Evolutionary conservation across 2,888 invertebrate genomes (phyloP).

Genomic region (Cheilosia vulpina): DNA sequence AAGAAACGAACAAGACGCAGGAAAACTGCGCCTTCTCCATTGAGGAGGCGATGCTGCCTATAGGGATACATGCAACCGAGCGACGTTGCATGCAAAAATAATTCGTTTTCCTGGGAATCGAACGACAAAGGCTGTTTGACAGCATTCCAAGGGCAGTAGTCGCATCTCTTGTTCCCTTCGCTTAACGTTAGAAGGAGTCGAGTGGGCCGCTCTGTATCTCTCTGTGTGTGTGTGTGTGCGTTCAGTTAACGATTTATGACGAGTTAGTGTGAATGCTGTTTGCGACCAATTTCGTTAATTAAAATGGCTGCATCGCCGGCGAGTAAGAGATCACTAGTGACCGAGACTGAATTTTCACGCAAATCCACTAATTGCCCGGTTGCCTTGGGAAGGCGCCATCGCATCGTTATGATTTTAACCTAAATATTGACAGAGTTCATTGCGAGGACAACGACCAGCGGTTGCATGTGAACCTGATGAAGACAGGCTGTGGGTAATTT

Average conservation of each 20-base stretch:
- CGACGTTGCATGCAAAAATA: constrained; percentile 63
- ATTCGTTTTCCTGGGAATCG: constrained; percentile 72
- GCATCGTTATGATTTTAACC: constrained; percentile 66
- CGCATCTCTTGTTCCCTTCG: constrained; percentile 19
- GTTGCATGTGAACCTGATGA: constrained; percentile 33
- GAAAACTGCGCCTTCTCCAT: constrained; percentile 30
- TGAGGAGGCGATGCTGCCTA: constrained; percentile 39
- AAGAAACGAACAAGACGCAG: constrained; percentile 31
- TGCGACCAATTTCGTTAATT: constrained; percentile 43
- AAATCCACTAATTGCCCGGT: constrained; percentile 57
- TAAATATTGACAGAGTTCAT: constrained; percentile 42
- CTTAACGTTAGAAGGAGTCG: constrained; percentile 53
- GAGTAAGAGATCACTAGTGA: constrained; percentile 62
- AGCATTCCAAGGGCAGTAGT: constrained; percentile 70
- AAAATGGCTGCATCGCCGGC: constrained; percentile 10
- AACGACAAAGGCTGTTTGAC: constrained; percentile 66
- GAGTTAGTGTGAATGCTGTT: constrained; percentile 63
- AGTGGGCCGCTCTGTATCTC: not conserved
- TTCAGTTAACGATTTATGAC: constrained; percentile 66
- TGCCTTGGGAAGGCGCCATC: constrained; percentile 59
- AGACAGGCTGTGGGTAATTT: constrained; percentile 25
- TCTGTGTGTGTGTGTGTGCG: constrained; percentile 7
- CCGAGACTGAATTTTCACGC: constrained; percentile 54
- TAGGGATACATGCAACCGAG: constrained; percentile 26
- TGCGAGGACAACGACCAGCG: not conserved